These are phyloP conservation scores for Sebastolobus alascanus DNA, from an alignment of 2,797 vertebrate species.

Conservation along the genomic window DNA sequence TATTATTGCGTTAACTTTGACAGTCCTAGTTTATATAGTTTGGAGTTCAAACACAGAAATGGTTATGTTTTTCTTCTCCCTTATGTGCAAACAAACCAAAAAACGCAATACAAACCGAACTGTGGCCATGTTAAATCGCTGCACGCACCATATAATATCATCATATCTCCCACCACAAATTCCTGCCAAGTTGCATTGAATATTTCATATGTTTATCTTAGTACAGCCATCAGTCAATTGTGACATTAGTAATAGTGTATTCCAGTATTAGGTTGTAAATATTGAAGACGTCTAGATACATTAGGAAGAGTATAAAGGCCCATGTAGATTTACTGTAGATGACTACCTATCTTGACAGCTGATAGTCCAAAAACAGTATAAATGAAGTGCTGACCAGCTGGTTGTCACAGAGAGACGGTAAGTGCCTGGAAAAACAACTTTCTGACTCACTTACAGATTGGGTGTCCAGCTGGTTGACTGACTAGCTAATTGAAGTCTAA, in stretches of 20 bases:
- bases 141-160: background rate
- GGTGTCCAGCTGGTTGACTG: constrained; percentile 32
- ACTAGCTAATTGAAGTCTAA: constrained; percentile 45
- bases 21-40: no score
- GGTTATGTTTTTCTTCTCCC: no score
- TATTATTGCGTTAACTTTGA: no score
- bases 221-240: background rate
- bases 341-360: background rate
- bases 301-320: background rate
- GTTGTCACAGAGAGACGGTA: constrained; percentile 36
- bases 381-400: constrained; percentile 24
- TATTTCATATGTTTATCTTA: constrained; percentile 42
- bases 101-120: no score
- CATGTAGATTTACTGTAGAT: background rate
- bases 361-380: background rate
- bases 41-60: no score
- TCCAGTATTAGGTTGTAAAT: constrained; percentile 18
- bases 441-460: constrained; percentile 33
- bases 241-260: background rate
- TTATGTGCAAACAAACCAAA: no score
- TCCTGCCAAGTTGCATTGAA: constrained; percentile 14
- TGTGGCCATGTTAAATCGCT: no score
- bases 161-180: background rate
- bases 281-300: background rate
- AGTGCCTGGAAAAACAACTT: constrained; percentile 13